Conservation (phyloP, 2,797 vertebrate species). For the Acanthurus lineatus region DNA sequence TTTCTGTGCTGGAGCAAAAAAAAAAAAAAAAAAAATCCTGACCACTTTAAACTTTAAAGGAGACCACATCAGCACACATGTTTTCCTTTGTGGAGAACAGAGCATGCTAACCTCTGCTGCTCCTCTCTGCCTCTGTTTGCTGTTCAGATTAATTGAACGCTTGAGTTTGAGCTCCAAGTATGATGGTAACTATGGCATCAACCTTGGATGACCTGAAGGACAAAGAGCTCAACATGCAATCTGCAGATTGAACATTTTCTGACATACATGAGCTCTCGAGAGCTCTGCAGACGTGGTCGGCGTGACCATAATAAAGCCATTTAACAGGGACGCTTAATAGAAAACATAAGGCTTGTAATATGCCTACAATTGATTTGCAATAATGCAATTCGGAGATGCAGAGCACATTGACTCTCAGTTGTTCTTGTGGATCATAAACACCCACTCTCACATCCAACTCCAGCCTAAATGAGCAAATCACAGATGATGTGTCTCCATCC, state of each 20-base stretch:
- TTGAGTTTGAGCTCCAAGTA: conserved; percentile 10
- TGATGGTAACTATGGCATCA: conserved; percentile 53
- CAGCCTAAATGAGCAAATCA: conserved; percentile 76
- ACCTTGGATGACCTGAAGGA: conserved; percentile 65
- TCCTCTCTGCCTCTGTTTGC: conserved; percentile 21
- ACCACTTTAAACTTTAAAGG: neutral
- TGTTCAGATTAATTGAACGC: conserved; percentile 23
- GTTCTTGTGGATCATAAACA: conserved; percentile 68
- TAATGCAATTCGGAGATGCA: conserved; percentile 78
- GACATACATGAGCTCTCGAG: conserved; percentile 46
- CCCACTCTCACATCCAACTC: conserved; percentile 73
- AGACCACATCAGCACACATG: neutral
- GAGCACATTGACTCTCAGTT: conserved; percentile 58
- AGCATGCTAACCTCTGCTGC: neutral
- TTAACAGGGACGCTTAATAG: conserved; percentile 66
- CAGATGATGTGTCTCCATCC: conserved; percentile 80
- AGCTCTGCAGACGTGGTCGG: conserved; percentile 41
- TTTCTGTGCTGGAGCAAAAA: neutral
- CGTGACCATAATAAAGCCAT: conserved; percentile 62
- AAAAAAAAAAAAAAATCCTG: neutral
- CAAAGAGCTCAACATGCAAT: conserved; percentile 64
- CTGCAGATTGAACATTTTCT: conserved; percentile 60
- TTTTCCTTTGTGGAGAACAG: conserved; percentile 38
- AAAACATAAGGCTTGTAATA: conserved; percentile 74
- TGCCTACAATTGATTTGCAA: conserved; percentile 77